Conservation (phyloP, 2,113 vertebrate species). For the Nothoprocta perdicaria region DNA sequence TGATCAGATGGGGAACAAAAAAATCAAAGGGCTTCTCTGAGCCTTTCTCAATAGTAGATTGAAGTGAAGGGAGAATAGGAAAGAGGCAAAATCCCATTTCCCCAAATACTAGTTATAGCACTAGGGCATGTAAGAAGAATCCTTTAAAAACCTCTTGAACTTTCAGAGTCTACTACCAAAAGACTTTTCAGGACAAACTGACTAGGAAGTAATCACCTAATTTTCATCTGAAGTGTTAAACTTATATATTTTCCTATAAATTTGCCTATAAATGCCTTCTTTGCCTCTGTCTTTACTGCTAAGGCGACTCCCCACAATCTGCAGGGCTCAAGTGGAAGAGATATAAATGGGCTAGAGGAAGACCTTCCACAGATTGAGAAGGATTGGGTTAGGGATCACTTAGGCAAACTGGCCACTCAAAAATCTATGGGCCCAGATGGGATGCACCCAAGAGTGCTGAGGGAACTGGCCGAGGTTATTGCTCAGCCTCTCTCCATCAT, state of each 20-base stretch:
- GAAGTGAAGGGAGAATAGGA: neutral
- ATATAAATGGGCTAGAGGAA: too few relatives aligned
- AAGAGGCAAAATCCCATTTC: neutral
- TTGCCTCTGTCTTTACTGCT: too few relatives aligned
- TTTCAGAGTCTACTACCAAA: neutral
- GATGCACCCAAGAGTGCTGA: too few relatives aligned
- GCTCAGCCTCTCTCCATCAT: too few relatives aligned
- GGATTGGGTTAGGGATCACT: too few relatives aligned
- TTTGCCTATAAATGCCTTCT: too few relatives aligned
- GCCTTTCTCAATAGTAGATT: neutral
- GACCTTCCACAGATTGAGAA: too few relatives aligned
- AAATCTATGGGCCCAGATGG: too few relatives aligned
- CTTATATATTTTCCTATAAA: neutral
- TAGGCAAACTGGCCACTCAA: too few relatives aligned
- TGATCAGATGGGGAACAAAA: accelerated
- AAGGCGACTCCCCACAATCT: too few relatives aligned
- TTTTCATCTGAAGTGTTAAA: neutral
- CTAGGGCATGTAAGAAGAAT: neutral
- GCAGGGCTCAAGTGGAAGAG: too few relatives aligned
- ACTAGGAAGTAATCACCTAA: neutral
- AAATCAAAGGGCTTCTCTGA: neutral
- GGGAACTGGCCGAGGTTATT: too few relatives aligned
- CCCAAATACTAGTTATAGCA: neutral
- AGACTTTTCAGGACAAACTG: neutral
- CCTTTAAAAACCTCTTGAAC: neutral